Percentiles rank a stretch among this genome's conserved stretches.
These are phyloP conservation scores for Xiphorhynchus elegans DNA, from an alignment of 2,113 vertebrate genomes.

Conservation along the genomic window DNA sequence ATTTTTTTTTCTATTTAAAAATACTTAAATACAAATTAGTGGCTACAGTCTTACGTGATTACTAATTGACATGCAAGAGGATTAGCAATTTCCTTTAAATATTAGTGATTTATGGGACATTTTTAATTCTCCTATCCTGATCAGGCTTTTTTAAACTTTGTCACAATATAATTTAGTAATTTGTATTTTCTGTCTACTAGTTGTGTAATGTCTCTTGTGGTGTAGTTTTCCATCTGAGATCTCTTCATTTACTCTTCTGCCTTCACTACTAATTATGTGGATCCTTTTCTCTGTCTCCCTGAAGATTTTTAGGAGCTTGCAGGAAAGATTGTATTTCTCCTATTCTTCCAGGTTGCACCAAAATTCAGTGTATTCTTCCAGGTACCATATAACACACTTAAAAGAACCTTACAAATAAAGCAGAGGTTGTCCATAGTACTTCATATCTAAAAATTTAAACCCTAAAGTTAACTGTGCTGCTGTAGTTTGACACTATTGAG, in stretches of 20 bases:
- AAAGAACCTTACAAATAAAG: neutral
- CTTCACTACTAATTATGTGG: neutral
- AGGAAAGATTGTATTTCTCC: neutral
- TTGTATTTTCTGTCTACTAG: neutral
- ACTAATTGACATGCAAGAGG: neutral
- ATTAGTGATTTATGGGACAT: neutral
- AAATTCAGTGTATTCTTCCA: neutral
- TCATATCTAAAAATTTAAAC: neutral
- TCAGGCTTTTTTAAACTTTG: neutral
- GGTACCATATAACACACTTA: neutral
- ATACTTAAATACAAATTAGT: neutral
- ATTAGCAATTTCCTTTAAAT: neutral
- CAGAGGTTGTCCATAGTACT: neutral
- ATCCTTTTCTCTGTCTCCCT: neutral
- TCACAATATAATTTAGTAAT: neutral
- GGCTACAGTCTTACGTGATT: neutral
- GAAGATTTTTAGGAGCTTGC: neutral
- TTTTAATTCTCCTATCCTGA: neutral
- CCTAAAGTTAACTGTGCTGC: neutral
- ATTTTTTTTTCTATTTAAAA: neutral
- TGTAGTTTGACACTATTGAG: neutral
- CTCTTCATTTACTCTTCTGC: neutral
- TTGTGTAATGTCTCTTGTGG: neutral
- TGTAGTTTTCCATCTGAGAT: neutral
- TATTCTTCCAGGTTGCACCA: neutral